Evolutionary conservation across 2,888 invertebrate genomes (phyloP).

Genomic region (Gnatocerus cornutus): DNA sequence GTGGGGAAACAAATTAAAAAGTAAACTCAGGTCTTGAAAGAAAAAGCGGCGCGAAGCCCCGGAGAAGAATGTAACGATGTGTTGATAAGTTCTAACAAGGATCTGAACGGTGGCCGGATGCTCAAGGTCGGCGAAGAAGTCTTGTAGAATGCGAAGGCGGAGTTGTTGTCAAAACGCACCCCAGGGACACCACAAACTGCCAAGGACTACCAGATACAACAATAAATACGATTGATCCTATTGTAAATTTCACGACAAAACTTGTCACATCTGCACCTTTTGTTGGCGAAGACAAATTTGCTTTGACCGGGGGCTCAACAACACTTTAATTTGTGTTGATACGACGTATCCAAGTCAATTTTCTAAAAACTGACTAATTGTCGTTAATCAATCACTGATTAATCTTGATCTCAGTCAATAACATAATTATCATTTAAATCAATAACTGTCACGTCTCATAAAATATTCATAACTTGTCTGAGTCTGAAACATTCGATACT

Average conservation of each 20-base stretch:
- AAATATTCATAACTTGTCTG: slow-evolving; percentile 8
- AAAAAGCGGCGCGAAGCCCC: slow-evolving; percentile 36
- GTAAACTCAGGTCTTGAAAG: slow-evolving; percentile 10
- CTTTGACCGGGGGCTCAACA: neutral
- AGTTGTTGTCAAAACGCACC: slow-evolving; percentile 61
- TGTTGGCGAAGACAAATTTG: slow-evolving; percentile 48
- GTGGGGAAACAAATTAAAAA: slow-evolving; percentile 17
- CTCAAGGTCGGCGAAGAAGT: slow-evolving; percentile 47
- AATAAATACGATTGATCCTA: slow-evolving; percentile 50
- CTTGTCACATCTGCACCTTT: slow-evolving; percentile 58
- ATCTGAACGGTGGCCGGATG: slow-evolving; percentile 47
- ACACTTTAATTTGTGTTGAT: too few species aligned
- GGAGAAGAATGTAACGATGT: slow-evolving; percentile 45
- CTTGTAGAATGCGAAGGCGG: slow-evolving; percentile 55
- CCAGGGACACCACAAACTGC: slow-evolving; percentile 59
- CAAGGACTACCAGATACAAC: slow-evolving; percentile 54
- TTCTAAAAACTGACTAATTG: slow-evolving; percentile 31
- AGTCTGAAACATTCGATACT: neutral
- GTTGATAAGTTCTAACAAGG: slow-evolving; percentile 47
- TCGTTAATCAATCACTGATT: slow-evolving; percentile 15
- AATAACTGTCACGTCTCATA: slow-evolving; percentile 16
- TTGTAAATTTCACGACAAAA: slow-evolving; percentile 44
- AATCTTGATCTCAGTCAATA: slow-evolving; percentile 6
- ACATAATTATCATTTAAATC: slow-evolving; percentile 22
- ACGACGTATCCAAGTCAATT: slow-evolving; percentile 22